phyloP scores from a whole-genome alignment of 2,113 vertebrate species.

The Sphyrna mokarran region DNA sequence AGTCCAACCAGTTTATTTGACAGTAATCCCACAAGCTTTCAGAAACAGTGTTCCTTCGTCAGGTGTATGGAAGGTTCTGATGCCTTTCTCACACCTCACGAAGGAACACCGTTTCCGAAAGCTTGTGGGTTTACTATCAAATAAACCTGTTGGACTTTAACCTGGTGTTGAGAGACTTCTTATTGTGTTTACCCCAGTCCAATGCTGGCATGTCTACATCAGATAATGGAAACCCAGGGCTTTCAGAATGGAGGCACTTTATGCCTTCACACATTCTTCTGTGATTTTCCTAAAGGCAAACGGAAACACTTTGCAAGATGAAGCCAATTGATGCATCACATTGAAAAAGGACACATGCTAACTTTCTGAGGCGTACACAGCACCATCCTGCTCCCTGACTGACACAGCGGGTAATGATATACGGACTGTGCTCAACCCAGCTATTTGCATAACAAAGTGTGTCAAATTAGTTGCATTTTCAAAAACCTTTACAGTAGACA shows the following conservation, averaged over 20 bases:
- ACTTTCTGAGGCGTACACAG: background rate
- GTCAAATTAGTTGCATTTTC: background rate
- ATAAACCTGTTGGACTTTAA: no score
- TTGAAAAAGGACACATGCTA: background rate
- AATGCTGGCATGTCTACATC: no score
- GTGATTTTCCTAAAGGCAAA: background rate
- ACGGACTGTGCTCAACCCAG: background rate
- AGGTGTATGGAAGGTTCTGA: no score
- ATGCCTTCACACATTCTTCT: background rate
- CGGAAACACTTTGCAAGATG: background rate
- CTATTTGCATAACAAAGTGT: background rate
- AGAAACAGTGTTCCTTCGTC: no score
- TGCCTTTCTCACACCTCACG: no score
- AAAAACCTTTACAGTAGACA: background rate
- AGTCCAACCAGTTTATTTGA: no score
- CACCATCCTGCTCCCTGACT: background rate
- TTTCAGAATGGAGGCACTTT: background rate
- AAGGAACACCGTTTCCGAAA: no score
- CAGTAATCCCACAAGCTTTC: no score
- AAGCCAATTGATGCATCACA: background rate
- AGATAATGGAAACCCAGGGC: background rate
- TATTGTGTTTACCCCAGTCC: no score
- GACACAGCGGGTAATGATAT: background rate
- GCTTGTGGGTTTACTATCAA: no score
- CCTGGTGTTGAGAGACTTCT: no score